A percentile compares a stretch with the other conserved stretches of the same genome.
Conservation (phyloP, 1,140 invertebrate species). For the Drosophila setifemur region DNA sequence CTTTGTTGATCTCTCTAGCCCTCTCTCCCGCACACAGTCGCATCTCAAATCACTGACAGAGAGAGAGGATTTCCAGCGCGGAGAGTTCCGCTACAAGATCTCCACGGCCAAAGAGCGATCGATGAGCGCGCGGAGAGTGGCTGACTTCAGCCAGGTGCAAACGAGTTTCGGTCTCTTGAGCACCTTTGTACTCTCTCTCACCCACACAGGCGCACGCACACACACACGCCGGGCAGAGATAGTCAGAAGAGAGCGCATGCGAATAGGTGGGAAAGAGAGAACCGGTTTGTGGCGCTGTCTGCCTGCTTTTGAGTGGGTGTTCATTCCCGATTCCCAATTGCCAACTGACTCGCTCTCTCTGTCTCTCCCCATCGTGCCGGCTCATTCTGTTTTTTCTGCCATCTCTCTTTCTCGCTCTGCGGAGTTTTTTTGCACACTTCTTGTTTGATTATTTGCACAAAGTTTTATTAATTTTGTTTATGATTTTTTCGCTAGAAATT, state of each 20-base stretch:
- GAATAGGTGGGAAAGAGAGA: conserved; percentile 23
- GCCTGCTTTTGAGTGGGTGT: conserved; percentile 69
- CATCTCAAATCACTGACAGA: conserved; percentile 9
- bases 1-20: conserved; percentile 40
- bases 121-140: conserved; percentile 3
- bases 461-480: conserved; percentile 21
- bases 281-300: conserved; percentile 61
- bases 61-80: background rate
- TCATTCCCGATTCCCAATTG: conserved; percentile 51
- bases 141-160: conserved; percentile 26
- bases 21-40: conserved; percentile 24
- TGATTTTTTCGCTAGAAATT: conserved; percentile 30
- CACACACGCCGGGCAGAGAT: background rate
- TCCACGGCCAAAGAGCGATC: conserved; percentile 15
- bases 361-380: background rate
- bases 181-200: conserved; percentile 17
- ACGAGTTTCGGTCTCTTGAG: conserved; percentile 43
- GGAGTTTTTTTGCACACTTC: conserved; percentile 40
- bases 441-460: conserved; percentile 59
- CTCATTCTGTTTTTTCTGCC: background rate
- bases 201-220: background rate
- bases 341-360: conserved; percentile 20
- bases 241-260: conserved; percentile 1
- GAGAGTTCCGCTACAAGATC: conserved; percentile 12
- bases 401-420: background rate